A percentile compares a stretch with the other conserved stretches of the same genome.
Conservation (phyloP, 2,888 invertebrate genomes). For the Tenthredo livida region DNA sequence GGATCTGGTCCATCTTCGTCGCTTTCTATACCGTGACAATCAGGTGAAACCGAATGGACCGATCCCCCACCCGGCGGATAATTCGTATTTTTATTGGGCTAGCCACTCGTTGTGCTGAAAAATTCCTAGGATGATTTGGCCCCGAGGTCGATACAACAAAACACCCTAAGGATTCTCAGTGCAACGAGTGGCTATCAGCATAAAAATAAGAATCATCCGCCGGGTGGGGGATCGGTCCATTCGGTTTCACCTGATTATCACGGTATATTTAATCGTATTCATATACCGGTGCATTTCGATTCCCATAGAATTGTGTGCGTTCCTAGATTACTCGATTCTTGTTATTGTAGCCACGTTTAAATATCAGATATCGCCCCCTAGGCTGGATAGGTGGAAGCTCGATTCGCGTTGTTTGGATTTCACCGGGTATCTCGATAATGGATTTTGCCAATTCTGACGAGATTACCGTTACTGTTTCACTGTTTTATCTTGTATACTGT, state of each 20-base stretch:
- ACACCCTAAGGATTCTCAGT: no score
- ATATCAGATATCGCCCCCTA: background rate
- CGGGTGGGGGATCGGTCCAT: no score
- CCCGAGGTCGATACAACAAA: no score
- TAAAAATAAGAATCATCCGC: no score
- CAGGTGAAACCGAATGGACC: no score
- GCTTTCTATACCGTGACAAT: no score
- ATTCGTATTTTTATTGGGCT: no score
- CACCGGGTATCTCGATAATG: slow-evolving; percentile 6
- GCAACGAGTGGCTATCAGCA: no score
- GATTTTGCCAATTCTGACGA: slow-evolving; percentile 5
- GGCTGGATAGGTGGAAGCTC: slow-evolving; percentile 1
- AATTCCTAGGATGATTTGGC: no score
- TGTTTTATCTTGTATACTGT: background rate
- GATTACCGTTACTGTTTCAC: slow-evolving; percentile 10
- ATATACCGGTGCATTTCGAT: background rate
- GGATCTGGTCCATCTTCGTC: background rate
- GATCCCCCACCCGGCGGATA: no score
- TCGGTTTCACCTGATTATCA: no score
- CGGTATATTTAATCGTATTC: background rate
- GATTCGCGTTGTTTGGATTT: slow-evolving; percentile 31
- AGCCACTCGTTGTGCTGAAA: no score
- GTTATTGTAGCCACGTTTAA: background rate
- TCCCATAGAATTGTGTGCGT: background rate
- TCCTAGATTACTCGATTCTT: background rate